Evolutionary conservation across 1,140 invertebrate genomes (phyloP), one percentile per base, ranked within the genome.

Genomic region (Orchestia grillus): DNA sequence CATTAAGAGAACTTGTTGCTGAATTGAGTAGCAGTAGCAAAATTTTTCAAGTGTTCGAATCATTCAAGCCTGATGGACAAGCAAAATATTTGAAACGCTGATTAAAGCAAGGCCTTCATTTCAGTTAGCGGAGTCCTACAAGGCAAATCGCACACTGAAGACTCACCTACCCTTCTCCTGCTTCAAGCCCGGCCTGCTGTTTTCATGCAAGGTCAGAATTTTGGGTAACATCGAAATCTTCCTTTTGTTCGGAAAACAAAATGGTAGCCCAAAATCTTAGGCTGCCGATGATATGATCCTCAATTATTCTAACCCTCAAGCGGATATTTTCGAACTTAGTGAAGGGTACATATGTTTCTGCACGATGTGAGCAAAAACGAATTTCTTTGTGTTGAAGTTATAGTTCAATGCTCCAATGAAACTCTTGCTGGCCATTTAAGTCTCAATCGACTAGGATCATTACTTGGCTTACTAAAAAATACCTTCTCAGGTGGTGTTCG

Each of bases 91-190:
- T 8, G 43, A 44, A 42, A 42, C 42, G 88, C 3, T 4, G 16
- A 36, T 53, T 53, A 53, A 6, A 53, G 6, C 19, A 53, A 53
- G 6, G 19, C 19, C 19, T 53, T 53, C 19, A 8, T 53, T 53
- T 6, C 94, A 95, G 57, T 15, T 95, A 41, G 94, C 94, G 36
- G 94, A 95, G 57, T 53, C 45, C 36, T 40, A 53, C 1, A 19
- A 36, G 16, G 95, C 43, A 47, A 95, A 47, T 0, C 97, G 98
- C 96, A 98, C 98, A 96, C 98, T 99, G 47, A 98, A 98, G 97
- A 98, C 98, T 41, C 99, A 99, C 97, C 97, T 99, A 40, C 98
- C 98, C 0, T 97, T 98, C 96, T 97, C 98, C 53, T 97, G 99
- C 15, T 97, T 99, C 47, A 98, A 98, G 0, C 98, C 98, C 0